Evolutionary conservation across 1,140 invertebrate species (phyloP).

Genomic region (Eumaeus atala): DNA sequence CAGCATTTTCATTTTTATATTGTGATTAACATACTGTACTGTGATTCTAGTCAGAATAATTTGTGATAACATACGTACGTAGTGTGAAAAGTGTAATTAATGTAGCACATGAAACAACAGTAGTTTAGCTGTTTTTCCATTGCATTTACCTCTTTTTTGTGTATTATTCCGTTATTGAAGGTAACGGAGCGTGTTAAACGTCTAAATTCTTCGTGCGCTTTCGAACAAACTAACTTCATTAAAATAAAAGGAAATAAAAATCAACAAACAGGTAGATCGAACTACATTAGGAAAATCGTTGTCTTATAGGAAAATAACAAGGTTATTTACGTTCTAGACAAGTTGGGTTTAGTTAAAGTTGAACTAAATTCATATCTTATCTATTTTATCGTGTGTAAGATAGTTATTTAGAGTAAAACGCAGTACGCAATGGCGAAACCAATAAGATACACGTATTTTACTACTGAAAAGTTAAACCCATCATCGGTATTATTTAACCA

Average conservation of each 20-base stretch:
- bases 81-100: conserved; percentile 19
- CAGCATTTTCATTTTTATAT: conserved; percentile 15
- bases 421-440: too few relatives aligned
- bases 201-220: conserved; percentile 26
- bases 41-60: conserved; percentile 16
- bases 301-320: conserved; percentile 8
- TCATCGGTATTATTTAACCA: too few relatives aligned
- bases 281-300: background rate
- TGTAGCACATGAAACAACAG: conserved; percentile 23
- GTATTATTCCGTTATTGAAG: conserved; percentile 43
- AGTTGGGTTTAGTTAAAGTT: conserved; percentile 1
- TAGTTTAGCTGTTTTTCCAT: conserved; percentile 35
- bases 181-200: conserved; percentile 43
- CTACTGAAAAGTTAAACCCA: too few relatives aligned
- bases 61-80: conserved; percentile 17
- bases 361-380: conserved; percentile 4
- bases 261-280: background rate
- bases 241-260: background rate
- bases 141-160: conserved; percentile 44
- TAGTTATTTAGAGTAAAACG: conserved; percentile 3
- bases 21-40: conserved; percentile 23
- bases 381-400: background rate
- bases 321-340: conserved; percentile 1
- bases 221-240: conserved; percentile 24
- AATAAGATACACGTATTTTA: too few relatives aligned